phyloP scores from a whole-genome alignment of 2,113 vertebrate genomes.

The Passer montanus region DNA sequence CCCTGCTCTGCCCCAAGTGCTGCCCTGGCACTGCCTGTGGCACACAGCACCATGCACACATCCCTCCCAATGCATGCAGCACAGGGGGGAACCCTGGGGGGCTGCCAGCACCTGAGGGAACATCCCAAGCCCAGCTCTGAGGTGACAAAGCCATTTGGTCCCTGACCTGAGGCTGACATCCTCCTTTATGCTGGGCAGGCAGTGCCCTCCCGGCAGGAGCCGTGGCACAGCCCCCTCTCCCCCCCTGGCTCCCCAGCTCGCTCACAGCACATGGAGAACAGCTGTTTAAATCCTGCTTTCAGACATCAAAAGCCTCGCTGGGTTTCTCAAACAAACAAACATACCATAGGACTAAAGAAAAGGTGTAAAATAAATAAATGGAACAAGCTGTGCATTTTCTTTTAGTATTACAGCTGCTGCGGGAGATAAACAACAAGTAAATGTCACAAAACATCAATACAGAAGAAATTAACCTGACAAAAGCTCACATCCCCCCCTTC shows the following conservation, averaged over 20 bases:
- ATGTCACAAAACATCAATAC: conserved; percentile 80
- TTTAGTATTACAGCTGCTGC: conserved; percentile 77
- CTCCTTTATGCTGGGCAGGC: neutral
- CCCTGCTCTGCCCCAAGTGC: neutral
- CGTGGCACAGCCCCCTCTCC: neutral
- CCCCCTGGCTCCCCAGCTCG: neutral
- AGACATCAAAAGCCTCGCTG: conserved; percentile 77
- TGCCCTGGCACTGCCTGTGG: neutral
- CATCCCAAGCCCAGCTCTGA: accelerated
- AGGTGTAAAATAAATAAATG: conserved; percentile 81
- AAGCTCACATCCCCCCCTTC: conserved; percentile 36
- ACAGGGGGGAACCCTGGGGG: neutral
- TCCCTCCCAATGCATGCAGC: accelerated
- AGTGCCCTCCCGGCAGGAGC: neutral
- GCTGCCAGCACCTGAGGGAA: neutral
- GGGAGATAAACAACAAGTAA: conserved; percentile 79
- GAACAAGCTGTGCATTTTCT: conserved; percentile 76
- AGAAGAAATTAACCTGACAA: conserved; percentile 79
- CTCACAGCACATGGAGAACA: conserved; percentile 53
- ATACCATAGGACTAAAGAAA: conserved; percentile 72
- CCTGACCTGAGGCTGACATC: neutral
- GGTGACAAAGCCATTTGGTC: neutral
- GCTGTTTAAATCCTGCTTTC: conserved; percentile 73
- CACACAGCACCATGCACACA: accelerated
- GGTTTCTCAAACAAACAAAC: conserved; percentile 80